These are phyloP conservation scores for Aplodontia rufa DNA, from an alignment of 2,113 vertebrate species.

Conservation along the genomic window DNA sequence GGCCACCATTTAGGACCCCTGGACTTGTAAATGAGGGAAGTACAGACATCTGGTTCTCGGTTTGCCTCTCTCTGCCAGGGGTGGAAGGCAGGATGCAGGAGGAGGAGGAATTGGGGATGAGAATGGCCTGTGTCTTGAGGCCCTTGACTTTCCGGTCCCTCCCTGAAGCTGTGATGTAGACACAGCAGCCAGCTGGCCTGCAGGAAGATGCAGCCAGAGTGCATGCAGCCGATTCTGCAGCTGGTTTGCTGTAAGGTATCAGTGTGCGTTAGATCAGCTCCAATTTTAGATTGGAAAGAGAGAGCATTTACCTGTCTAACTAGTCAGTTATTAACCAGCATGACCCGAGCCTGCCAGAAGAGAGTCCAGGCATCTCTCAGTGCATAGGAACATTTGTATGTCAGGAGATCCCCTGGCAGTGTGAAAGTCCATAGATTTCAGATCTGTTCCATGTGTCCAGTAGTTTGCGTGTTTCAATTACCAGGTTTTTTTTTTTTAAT, in stretches of 20 bases:
- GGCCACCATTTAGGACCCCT: not conserved
- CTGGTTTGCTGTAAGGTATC: not conserved
- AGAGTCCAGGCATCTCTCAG: not conserved
- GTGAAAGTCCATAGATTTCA: not conserved
- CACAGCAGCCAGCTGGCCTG: too few relatives aligned
- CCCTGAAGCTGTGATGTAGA: not conserved
- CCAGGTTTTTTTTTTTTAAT: not conserved
- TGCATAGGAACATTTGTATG: not conserved
- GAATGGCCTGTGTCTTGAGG: not conserved
- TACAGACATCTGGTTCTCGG: rapidly evolving
- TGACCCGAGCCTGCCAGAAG: not conserved
- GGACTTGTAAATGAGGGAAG: not conserved
- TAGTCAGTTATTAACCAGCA: not conserved
- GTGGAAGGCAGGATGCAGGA: not conserved
- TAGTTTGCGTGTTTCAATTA: not conserved
- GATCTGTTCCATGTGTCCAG: not conserved
- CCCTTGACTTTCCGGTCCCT: not conserved
- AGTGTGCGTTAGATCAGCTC: not conserved
- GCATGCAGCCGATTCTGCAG: not conserved
- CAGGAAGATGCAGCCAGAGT: not conserved
- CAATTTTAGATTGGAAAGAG: not conserved
- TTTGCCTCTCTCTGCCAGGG: not conserved
- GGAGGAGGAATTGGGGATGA: not conserved
- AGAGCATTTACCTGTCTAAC: not conserved
- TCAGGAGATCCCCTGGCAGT: not conserved